Evolutionary conservation across 1,140 invertebrate species (phyloP), one percentile per base, ranked within the genome.

Genomic region (Drosophila melanogaster): DNA sequence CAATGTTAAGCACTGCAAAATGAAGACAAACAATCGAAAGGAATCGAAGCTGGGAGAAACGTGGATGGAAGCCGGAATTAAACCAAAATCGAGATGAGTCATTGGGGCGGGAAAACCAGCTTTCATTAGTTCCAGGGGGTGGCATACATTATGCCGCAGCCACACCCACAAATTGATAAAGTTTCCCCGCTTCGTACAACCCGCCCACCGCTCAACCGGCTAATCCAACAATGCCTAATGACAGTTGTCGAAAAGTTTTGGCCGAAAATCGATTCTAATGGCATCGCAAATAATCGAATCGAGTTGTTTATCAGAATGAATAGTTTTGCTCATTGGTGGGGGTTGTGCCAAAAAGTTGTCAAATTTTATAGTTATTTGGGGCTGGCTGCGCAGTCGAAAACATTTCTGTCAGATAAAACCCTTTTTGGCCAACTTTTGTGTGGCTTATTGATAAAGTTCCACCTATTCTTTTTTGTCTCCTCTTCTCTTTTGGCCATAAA

Each of bases 131-230:
- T 37, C 30, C 37, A 19, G 44, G 58, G 79, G 57, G 47, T 50
- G 66, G 79, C 77, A 87, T 87, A 84, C 83, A 89, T 84, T 87
- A 84, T 84, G 71, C 72, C 53, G 40, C 49, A 17, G 76, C 81
- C 81, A 81, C 79, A 75, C 84, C 81, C 83, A 89, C 84, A 86
- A 85, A 85, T 85, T 85, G 81, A 85, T 85, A 85, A 85, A 85
- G 81, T 89, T 87, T 84, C 19, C 43, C 57, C 46, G 24, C 35
- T 62, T 55, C 35, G 14, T 19, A 43, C 61, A 22, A 26, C 30
- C 11, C 35, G 35, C 4, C 4, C 11, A 3, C 17, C 4, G 2
- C 22, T 17, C 35, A n/a, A 17, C 14, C 43, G 43, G 50, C 67
- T 71, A 71, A 71, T 71, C 84, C 69, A 85, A 80, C 81, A 86